phyloP scores from a whole-genome alignment of 2,888 invertebrate genomes.

The Hemistola chrysoprasaria region DNA sequence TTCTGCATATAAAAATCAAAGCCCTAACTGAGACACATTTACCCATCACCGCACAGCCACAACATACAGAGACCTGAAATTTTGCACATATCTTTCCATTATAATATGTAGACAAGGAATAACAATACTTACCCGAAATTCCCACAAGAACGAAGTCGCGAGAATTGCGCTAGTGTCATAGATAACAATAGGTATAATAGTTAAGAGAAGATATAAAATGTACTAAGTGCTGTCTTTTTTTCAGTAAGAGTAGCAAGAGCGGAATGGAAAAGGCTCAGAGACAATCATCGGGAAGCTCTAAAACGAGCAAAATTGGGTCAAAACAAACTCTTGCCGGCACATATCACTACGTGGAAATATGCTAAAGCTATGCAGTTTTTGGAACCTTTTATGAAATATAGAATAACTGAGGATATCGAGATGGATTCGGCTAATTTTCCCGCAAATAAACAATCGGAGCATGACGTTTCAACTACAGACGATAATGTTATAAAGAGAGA shows the following conservation, averaged over 20 bases:
- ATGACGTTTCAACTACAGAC: slow-evolving; percentile 56
- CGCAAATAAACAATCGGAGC: slow-evolving; percentile 41
- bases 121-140: too few relatives aligned
- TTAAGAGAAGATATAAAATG: too few relatives aligned
- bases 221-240: too few relatives aligned
- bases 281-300: slow-evolving; percentile 69
- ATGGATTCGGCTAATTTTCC: slow-evolving; percentile 44
- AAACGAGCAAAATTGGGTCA: slow-evolving; percentile 71
- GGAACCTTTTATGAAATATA: slow-evolving; percentile 73
- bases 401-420: slow-evolving; percentile 71
- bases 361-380: slow-evolving; percentile 74
- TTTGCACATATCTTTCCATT: too few relatives aligned
- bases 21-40: too few relatives aligned
- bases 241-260: slow-evolving; percentile 64
- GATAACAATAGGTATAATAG: too few relatives aligned
- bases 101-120: too few relatives aligned
- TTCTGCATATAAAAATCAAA: too few relatives aligned
- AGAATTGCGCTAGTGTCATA: too few relatives aligned
- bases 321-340: slow-evolving; percentile 69
- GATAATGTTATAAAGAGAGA: slow-evolving; percentile 32
- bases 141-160: too few relatives aligned
- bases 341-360: slow-evolving; percentile 75
- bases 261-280: slow-evolving; percentile 73
- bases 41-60: too few relatives aligned
- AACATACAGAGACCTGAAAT: too few relatives aligned